Evolutionary conservation across 2,888 invertebrate genomes (phyloP), one percentile per base, ranked within the genome.

Genomic region (Achlya flavicornis): DNA sequence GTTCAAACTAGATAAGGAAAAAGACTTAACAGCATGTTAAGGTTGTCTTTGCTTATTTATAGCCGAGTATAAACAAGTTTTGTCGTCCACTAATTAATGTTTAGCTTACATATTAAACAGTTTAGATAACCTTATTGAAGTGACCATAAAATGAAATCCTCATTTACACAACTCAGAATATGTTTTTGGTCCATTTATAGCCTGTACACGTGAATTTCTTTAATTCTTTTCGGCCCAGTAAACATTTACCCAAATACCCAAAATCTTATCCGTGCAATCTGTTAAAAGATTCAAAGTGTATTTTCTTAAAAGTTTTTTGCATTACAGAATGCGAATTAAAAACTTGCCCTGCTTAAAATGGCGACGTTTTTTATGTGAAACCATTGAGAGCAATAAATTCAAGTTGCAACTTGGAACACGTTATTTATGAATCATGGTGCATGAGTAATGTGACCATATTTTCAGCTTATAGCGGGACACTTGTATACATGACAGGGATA

Each of bases 401-500:
- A 53, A 53, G 53, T 53, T 53, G 53, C 53, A 53, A 53, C 53
- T 19, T 53, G 16, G 53, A 53, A 53, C 53, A 53, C 10, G 41
- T 41, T 41, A 41, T 6, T 46, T 46, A 48, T 53, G 53, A 53
- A 53, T 53, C 53, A 53, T 53, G 16, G 53, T 53, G 53, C 53
- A 53, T 53, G 53, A 53, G 53, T 53, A 53, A 53, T 53, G 53
- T 53, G 53, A 8, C 53, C 53, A 53, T 53, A 19, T 53, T 53
- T 53, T 53, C 5, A 53, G 19, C 10, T 53, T 19, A 19, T 19
- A 19, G 53, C 19, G 16, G 19, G 53, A 53, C 19, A 53, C 19
- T 48, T 48, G 10, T 16, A 48, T 5, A 53, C 19, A 19, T 53
- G 53, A 19, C 53, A 19, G 53, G 53, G 53, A 53, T 19, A 48